Conservation (phyloP, 2,888 invertebrate species). For the Anodontia alba region DNA sequence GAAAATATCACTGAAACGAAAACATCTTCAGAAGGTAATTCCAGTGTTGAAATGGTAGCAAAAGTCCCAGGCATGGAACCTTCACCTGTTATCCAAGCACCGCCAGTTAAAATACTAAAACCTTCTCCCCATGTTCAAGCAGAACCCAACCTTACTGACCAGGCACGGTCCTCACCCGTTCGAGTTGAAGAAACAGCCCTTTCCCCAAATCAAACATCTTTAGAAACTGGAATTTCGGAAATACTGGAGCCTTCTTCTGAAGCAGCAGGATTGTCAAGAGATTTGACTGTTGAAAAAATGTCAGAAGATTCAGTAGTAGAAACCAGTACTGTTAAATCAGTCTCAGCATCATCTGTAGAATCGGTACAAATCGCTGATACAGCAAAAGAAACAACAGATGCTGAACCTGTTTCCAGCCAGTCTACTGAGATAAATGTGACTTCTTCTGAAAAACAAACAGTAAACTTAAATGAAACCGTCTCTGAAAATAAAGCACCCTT, state of each 20-base stretch:
- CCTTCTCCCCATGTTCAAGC: not conserved
- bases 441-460: not conserved
- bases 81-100: not conserved
- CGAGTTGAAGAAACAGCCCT: not conserved
- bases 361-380: not conserved
- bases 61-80: not conserved
- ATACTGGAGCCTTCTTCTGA: too few relatives aligned
- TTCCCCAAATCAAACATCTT: not conserved
- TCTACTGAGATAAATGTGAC: not conserved
- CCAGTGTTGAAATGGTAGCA: not conserved
- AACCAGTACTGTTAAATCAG: not conserved
- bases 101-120: not conserved
- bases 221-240: not conserved
- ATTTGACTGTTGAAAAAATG: not conserved
- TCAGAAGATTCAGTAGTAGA: not conserved
- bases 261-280: not conserved
- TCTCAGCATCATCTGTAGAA: too few relatives aligned
- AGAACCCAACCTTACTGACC: not conserved
- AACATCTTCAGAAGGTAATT: not conserved
- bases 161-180: not conserved
- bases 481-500: not conserved
- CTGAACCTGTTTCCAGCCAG: too few relatives aligned
- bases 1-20: not conserved
- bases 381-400: not conserved
- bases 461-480: not conserved